Evolutionary conservation across 1,140 invertebrate genomes (phyloP), one percentile per base, ranked within the genome.

Genomic region (Megalonaias nervosa): DNA sequence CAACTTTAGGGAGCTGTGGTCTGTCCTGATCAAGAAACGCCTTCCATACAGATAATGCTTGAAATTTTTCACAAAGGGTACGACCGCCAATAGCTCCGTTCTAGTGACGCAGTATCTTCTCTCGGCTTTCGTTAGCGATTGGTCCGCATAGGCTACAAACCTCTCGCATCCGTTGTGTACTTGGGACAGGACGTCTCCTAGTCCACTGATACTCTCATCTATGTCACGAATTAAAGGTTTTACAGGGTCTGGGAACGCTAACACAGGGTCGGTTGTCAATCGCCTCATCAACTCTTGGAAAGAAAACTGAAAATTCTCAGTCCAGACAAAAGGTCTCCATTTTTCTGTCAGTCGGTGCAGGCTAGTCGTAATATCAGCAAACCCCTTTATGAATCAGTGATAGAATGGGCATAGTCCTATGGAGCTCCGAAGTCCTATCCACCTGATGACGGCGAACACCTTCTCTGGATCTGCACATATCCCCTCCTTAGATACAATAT

Each of bases 161-260:
- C 66, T 56, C 19, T 79, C 71, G 38, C 74, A 6, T 14, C 84
- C 81, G 48, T 86, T 77, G 13, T 82, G 61, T 13, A 83, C 77
- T 80, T 92, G 89, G 21, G 85, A 83, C 16, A 92, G 60, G 14
- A 90, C 85, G 26, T 86, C 90, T 14, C 88, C 88, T 57, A 91
- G 79, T 17, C 88, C 87, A 81, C 83, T 78, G 19, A 88, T 82
- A 56, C 87, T 88, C 21, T 89, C 90, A 81, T 92, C 91, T 0
- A 87, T 89, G 61, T 89, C 87, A 1, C 91, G 75, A 5, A 87
- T 88, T 58, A 90, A 89, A 0, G 80, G 82, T 79, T 87, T 67
- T 11, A 48, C 64, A 68, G 86, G 84, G 77, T 90, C 80, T 59
- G 87, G 87, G 72, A 82, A 82, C 56, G 59, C 61, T 67, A 89